Evolutionary conservation across 2,113 vertebrate species (phyloP).

Genomic region (Lipotes vexillifer): DNA sequence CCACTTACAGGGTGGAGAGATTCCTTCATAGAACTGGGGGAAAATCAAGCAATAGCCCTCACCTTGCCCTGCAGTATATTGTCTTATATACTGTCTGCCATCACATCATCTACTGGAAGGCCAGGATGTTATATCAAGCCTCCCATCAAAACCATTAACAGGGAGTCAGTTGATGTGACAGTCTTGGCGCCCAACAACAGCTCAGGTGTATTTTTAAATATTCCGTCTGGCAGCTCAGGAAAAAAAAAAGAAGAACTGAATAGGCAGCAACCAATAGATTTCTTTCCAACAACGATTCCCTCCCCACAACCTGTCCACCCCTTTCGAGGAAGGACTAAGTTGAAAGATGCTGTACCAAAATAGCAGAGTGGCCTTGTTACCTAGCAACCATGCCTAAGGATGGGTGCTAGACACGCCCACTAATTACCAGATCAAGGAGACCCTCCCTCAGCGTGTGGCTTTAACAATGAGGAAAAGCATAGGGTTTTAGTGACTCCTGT

Average conservation of each 20-base stretch:
- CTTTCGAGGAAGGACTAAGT: conserved; percentile 13
- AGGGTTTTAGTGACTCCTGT: not conserved
- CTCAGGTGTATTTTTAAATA: conserved; percentile 69
- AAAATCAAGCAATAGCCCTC: not conserved
- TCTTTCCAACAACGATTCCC: conserved; percentile 9
- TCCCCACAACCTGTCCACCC: conserved; percentile 8
- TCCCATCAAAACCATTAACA: conserved; percentile 61
- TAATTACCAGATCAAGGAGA: not conserved
- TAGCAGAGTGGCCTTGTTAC: not conserved
- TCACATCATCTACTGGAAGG: conserved; percentile 53
- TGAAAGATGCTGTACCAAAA: not conserved
- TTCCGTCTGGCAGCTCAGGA: not conserved
- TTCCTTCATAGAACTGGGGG: not conserved
- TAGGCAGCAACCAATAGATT: not conserved
- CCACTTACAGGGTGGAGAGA: not conserved
- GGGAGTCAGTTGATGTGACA: conserved; percentile 66
- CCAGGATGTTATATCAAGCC: not conserved
- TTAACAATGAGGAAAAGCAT: not conserved
- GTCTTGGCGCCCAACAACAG: conserved; percentile 52
- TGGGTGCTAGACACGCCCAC: not conserved
- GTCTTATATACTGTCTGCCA: conserved; percentile 44
- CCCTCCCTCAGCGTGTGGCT: not conserved
- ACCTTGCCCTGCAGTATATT: not conserved
- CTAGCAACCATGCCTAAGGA: not conserved
- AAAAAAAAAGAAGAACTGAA: not conserved